Evolutionary conservation across 2,113 vertebrate species (phyloP).

Genomic region (Macrotis lagotis): DNA sequence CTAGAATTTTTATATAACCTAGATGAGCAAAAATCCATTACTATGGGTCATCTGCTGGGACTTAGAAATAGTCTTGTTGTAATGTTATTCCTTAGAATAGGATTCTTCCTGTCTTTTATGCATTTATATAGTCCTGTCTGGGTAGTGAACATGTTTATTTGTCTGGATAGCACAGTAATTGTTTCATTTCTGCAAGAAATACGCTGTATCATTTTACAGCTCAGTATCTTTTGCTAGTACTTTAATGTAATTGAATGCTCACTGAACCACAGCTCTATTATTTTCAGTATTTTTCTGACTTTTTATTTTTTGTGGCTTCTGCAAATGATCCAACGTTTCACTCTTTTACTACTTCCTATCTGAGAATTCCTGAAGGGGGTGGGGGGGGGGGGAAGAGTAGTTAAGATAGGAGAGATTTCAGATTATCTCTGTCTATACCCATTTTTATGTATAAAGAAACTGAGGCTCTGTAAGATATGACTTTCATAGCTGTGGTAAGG

Average conservation of each 20-base stretch:
- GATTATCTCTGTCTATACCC: background rate
- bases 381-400: slow-evolving; percentile 13
- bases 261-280: slow-evolving; percentile 40
- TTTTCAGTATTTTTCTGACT: slow-evolving; percentile 49
- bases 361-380: background rate
- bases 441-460: background rate
- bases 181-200: slow-evolving; percentile 36
- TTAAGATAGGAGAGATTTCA: background rate
- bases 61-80: slow-evolving; percentile 27
- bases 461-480: background rate
- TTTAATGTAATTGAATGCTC: slow-evolving; percentile 50
- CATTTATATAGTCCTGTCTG: background rate
- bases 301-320: slow-evolving; percentile 30
- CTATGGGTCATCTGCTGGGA: background rate
- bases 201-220: slow-evolving; percentile 21
- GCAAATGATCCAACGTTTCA: slow-evolving; percentile 30
- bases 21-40: background rate
- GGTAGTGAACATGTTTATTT: slow-evolving; percentile 3
- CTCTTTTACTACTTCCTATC: slow-evolving; percentile 27
- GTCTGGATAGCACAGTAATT: background rate
- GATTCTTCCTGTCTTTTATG: slow-evolving; percentile 19
- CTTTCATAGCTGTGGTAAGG: slow-evolving; percentile 1
- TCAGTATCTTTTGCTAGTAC: slow-evolving; percentile 16
- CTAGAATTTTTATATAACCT: slow-evolving; percentile 6
- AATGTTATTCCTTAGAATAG: background rate